These are phyloP conservation scores for Pseudococcus longispinus DNA, from an alignment of 2,888 invertebrate genomes.

Conservation along the genomic window DNA sequence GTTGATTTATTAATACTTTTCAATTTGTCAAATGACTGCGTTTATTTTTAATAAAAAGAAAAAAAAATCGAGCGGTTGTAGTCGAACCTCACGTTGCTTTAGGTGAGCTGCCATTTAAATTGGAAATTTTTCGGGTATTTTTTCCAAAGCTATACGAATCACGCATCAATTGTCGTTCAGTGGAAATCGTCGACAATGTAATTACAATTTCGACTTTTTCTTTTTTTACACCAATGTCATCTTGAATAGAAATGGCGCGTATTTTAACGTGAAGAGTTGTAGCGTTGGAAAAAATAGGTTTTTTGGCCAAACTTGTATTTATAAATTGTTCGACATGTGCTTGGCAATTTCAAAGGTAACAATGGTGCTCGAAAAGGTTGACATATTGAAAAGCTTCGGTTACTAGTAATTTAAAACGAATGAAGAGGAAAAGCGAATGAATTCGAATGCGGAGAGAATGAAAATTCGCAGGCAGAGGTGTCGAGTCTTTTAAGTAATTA, in stretches of 20 bases:
- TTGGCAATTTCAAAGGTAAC: neutral
- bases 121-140: neutral
- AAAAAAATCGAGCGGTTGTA: neutral
- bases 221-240: neutral
- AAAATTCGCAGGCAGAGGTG: neutral
- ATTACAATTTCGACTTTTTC: slow-evolving; percentile 3
- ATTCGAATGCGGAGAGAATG: neutral
- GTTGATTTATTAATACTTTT: slow-evolving; percentile 28
- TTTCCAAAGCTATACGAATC: neutral
- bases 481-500: slow-evolving; percentile 11
- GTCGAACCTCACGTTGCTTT: neutral
- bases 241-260: neutral
- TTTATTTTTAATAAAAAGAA: neutral
- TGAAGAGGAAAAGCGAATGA: neutral
- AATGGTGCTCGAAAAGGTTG: slow-evolving; percentile 1
- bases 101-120: neutral
- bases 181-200: neutral
- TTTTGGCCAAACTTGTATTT: neutral
- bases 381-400: neutral
- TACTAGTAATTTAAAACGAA: slow-evolving; percentile 13
- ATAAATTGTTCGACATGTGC: slow-evolving; percentile 1
- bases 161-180: neutral
- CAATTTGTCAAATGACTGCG: slow-evolving; percentile 13
- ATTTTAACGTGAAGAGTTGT: neutral
- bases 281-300: neutral